A percentile compares a stretch with the other conserved stretches of the same genome.
Evolutionary conservation across 2,113 vertebrate genomes (phyloP).

Genomic region (Cryptotis parvus): DNA sequence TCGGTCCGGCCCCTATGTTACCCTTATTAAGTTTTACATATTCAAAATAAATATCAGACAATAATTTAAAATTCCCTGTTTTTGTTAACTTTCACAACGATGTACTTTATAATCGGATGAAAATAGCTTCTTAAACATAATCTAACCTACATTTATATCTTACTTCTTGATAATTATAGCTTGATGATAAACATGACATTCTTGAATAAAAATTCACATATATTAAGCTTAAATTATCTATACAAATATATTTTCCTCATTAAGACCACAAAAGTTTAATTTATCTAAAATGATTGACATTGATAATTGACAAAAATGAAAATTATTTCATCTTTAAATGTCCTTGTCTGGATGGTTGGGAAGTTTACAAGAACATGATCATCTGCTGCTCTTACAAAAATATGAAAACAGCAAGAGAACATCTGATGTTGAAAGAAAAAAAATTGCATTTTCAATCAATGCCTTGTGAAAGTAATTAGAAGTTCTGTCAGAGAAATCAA

Average conservation of each 20-base stretch:
- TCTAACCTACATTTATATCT: not conserved
- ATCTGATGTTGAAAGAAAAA: constrained; percentile 61
- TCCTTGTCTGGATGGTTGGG: not conserved
- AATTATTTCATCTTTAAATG: constrained; percentile 80
- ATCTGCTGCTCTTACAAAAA: constrained; percentile 70
- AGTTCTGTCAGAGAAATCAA: constrained; percentile 66
- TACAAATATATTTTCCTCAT: constrained; percentile 43
- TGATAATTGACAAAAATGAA: constrained; percentile 72
- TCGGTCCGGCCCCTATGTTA: too few species aligned
- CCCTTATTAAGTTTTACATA: not conserved
- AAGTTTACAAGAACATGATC: constrained; percentile 54
- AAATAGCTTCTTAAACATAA: not conserved
- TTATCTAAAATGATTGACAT: constrained; percentile 70
- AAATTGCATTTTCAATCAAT: constrained; percentile 77
- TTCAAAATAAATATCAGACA: not conserved
- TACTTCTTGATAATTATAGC: not conserved
- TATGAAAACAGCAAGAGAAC: constrained; percentile 12
- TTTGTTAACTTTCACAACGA: not conserved
- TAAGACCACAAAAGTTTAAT: constrained; percentile 65
- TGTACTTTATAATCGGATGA: not conserved
- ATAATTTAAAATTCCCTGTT: not conserved
- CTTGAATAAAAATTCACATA: constrained; percentile 43
- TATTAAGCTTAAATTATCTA: constrained; percentile 62
- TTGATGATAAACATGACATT: constrained; percentile 56
- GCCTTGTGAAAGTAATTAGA: constrained; percentile 78